Evolutionary conservation across 2,888 invertebrate genomes (phyloP).

Genomic region (Zelleria hepariella): DNA sequence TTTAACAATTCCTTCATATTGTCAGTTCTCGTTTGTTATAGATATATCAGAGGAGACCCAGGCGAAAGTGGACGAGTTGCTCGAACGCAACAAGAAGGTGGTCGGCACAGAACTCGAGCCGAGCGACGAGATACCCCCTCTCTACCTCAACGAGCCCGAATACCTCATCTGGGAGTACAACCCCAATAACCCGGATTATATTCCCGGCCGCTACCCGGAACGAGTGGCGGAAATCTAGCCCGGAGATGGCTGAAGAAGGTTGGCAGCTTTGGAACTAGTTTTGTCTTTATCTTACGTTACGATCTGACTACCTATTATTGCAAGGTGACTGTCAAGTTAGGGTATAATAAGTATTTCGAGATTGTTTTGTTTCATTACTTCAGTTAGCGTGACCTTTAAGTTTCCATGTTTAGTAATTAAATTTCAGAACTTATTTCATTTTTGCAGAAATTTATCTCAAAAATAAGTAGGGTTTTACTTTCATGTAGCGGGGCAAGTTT

Average conservation of each 20-base stretch:
- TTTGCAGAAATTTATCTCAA: too few species aligned
- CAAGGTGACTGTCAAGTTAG: too few species aligned
- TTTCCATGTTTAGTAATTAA: too few species aligned
- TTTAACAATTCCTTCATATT: too few species aligned
- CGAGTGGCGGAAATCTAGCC: conserved; percentile 48
- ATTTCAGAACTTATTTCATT: too few species aligned
- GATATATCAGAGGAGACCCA: conserved; percentile 50
- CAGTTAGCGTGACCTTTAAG: too few species aligned
- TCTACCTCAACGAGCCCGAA: conserved; percentile 61
- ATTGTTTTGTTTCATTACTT: too few species aligned
- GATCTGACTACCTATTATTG: too few species aligned
- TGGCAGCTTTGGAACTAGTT: not conserved
- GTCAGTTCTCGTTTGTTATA: too few species aligned
- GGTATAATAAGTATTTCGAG: too few species aligned
- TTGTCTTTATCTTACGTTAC: not conserved
- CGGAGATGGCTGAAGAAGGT: not conserved
- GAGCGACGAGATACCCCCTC: conserved; percentile 57
- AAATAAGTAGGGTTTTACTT: too few species aligned
- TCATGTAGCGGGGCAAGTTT: too few species aligned
- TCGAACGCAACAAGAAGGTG: conserved; percentile 53
- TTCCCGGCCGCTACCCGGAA: conserved; percentile 52
- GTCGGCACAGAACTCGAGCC: conserved; percentile 47
- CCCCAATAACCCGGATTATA: conserved; percentile 57
- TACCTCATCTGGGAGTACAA: conserved; percentile 67
- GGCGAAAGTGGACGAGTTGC: conserved; percentile 50